Percentiles rank a stretch among this genome's conserved stretches.
phyloP scores from a whole-genome alignment of 2,888 invertebrate genomes.

The Dasypogon diadema region DNA sequence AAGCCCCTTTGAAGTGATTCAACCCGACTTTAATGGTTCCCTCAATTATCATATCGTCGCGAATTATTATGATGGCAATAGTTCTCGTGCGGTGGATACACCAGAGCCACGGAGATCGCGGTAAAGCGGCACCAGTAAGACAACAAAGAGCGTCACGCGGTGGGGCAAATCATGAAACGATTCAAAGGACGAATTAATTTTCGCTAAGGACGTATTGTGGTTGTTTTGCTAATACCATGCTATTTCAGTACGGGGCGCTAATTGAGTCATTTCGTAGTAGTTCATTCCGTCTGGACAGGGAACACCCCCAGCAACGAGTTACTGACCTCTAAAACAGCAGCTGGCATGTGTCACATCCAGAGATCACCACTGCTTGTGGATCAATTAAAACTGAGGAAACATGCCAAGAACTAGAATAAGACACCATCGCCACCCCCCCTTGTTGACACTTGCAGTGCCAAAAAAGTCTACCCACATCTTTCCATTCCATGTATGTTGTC shows the following conservation, averaged over 20 bases:
- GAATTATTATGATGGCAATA: too few species aligned
- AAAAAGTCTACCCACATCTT: background rate
- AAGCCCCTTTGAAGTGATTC: background rate
- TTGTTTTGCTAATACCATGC: too few species aligned
- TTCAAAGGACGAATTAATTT: constrained; percentile 29
- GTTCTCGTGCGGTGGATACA: too few species aligned
- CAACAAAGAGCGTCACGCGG: too few species aligned
- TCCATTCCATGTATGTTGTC: too few species aligned
- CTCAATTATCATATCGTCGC: constrained; percentile 28
- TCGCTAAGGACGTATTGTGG: background rate
- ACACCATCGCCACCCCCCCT: background rate
- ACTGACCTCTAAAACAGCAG: too few species aligned
- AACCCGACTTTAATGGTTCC: background rate
- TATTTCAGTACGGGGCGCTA: background rate
- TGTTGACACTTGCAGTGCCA: constrained; percentile 6
- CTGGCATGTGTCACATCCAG: constrained; percentile 5
- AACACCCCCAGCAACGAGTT: background rate
- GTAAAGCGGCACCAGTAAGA: too few species aligned
- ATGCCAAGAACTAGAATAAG: background rate
- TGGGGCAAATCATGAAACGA: background rate
- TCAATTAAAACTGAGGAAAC: constrained; percentile 11
- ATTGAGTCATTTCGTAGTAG: background rate
- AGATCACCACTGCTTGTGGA: background rate
- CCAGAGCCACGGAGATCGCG: too few species aligned
- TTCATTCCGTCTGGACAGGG: background rate